Evolutionary conservation across 2,888 invertebrate species (phyloP), one percentile per base, ranked within the genome.

Genomic region (Calameuta pallipes): DNA sequence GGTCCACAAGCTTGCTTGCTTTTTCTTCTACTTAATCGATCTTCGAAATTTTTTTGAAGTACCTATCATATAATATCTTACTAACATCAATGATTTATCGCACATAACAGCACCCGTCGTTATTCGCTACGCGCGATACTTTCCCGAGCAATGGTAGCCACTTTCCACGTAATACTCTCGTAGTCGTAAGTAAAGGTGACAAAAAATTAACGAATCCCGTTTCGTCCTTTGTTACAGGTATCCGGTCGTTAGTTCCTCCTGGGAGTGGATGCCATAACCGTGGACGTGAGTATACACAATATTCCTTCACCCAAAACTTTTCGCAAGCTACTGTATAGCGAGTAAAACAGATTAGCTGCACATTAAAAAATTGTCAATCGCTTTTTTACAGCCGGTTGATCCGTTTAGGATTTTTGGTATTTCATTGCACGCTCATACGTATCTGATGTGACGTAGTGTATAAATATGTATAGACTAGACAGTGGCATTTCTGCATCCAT

Each of bases 1-100:
- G 73, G 75, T 68, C 70, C 70, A 31, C 76, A 31, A 34, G n/a
- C 77, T 75, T 78, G 79, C 81, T 15, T 15, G 15, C 4, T 56
- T 9, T 56, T 9, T 56, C 56, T 9, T 56, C 15, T 23, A 23
- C 56, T 23, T 56, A 56, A 23, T 15, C 41, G 23, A 56, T 2
- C 23, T 23, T 56, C 9, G 9, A 56, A 56, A 56, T 15, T 56
- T 56, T 15, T 1, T 15, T 4, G 4, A 41, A 41, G 15, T 9
- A n/a, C n/a, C n/a, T n/a, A 41, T 41, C 41, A 23, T 15, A 13
- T 4, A 4, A 13, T 13, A 13, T 56, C 2, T 2, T 1, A 56
- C 6, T 23, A 15, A 1, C 56, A 9, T 6, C 23, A 56, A 41
- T 56, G 23, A 9, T 56, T 56, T 56, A 56, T 56, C 23, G 23